phyloP scores from a whole-genome alignment of 2,797 vertebrate genomes.

The Parauchenoglanis punctatus region DNA sequence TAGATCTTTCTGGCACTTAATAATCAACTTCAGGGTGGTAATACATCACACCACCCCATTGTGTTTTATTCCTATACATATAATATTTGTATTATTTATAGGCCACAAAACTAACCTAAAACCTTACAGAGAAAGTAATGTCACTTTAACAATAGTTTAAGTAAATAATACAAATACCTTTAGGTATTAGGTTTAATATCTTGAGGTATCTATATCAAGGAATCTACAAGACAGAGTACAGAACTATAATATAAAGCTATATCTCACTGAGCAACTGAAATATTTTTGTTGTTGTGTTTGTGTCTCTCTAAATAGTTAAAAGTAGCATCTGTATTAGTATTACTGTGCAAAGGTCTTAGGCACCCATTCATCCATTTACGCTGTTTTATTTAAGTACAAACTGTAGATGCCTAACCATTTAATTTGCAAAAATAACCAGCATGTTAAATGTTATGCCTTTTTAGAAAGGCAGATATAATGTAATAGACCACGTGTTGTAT shows the following conservation, averaged over 20 bases:
- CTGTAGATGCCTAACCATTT: neutral
- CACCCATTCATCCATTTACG: neutral
- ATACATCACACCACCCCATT: neutral
- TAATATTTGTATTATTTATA: neutral
- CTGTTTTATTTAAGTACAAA: neutral
- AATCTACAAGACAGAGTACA: neutral
- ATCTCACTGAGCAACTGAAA: neutral
- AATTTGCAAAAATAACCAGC: neutral
- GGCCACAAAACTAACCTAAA: neutral
- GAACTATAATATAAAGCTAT: neutral
- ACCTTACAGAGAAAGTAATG: neutral
- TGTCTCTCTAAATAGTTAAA: neutral
- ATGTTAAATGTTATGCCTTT: neutral
- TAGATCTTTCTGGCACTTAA: neutral
- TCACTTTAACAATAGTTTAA: neutral
- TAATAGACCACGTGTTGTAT: neutral
- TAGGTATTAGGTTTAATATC: too few relatives aligned
- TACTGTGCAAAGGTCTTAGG: neutral
- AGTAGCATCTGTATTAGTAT: neutral
- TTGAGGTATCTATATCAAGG: too few relatives aligned
- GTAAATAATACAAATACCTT: neutral
- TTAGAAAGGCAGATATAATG: neutral
- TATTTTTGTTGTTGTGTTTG: neutral
- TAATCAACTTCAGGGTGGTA: neutral
- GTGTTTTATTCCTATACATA: neutral